A percentile compares a stretch with the other conserved stretches of the same genome.
Conservation (phyloP, 92 coral and sea anemone species). For the Blastomussa wellsi region DNA sequence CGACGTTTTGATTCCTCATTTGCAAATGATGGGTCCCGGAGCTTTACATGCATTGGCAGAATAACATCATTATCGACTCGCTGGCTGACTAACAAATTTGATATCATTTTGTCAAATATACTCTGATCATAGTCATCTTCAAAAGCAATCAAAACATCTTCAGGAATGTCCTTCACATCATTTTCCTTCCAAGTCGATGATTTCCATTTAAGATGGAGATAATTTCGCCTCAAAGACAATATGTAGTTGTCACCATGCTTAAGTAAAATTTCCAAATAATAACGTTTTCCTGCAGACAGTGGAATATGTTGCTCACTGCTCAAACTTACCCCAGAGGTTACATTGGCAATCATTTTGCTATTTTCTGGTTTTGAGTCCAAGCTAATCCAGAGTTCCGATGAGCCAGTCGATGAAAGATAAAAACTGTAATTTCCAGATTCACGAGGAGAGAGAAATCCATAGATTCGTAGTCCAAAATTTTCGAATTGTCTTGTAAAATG, state of each 20-base stretch:
- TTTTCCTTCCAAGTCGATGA: constrained; percentile 6
- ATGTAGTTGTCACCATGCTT: constrained; percentile 51
- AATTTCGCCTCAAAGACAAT: constrained; percentile 6
- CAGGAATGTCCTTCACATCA: constrained; percentile 44
- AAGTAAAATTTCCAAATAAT: constrained; percentile 80
- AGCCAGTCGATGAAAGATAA: constrained; percentile 60
- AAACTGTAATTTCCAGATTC: constrained; percentile 52
- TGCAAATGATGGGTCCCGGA: constrained; percentile 11
- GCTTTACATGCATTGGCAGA: constrained; percentile 57
- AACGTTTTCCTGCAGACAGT: constrained; percentile 27
- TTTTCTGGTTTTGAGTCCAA: constrained; percentile 58
- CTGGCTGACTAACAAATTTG: background rate
- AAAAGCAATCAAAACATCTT: constrained; percentile 10
- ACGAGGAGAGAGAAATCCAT: constrained; percentile 72
- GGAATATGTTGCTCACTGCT: background rate
- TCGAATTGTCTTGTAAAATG: constrained; percentile 32
- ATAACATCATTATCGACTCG: constrained; percentile 29
- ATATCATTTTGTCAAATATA: background rate
- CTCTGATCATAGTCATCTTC: constrained; percentile 22
- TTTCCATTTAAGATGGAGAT: constrained; percentile 66
- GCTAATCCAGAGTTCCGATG: constrained; percentile 88
- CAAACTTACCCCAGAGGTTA: background rate
- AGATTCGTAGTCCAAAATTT: constrained; percentile 76
- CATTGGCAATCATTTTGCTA: constrained; percentile 47
- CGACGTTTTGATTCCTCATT: constrained; percentile 33